Percentiles rank a stretch among this genome's conserved stretches.
Conservation (phyloP, 2,888 invertebrate species). For the Platycnemis pennipes region DNA sequence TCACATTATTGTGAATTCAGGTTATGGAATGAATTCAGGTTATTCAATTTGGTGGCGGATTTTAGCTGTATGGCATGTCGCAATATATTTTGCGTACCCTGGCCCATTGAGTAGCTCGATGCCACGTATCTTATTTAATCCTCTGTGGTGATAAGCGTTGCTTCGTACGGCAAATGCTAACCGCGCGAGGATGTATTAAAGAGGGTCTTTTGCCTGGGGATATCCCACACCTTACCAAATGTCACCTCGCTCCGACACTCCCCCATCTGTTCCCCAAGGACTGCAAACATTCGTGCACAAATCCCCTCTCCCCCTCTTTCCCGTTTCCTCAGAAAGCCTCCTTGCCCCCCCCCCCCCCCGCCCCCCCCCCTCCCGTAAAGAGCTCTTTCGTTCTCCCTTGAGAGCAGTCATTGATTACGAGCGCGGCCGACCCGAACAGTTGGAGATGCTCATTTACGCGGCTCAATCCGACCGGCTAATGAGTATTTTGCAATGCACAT, state of each 20-base stretch:
- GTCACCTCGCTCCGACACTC: not conserved
- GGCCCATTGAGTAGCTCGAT: not conserved
- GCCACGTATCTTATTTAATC: not conserved
- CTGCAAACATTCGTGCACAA: not conserved
- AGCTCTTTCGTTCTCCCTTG: not conserved
- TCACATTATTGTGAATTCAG: too few relatives aligned
- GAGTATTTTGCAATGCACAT: not conserved
- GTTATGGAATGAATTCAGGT: too few relatives aligned
- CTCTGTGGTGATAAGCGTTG: not conserved
- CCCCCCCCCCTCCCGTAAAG: not conserved
- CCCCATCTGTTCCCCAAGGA: not conserved
- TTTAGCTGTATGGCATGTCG: not conserved
- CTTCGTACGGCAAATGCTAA: not conserved
- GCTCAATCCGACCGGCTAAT: not conserved
- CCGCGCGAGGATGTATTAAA: not conserved
- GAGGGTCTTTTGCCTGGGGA: not conserved
- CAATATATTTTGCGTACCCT: not conserved
- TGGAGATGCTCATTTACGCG: not conserved
- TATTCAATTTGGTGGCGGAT: too few relatives aligned
- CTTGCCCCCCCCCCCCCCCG: not conserved
- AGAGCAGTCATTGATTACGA: slow-evolving; percentile 8
- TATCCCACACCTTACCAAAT: not conserved
- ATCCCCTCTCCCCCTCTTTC: not conserved
- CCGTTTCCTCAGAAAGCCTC: too few relatives aligned
- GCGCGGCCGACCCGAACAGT: not conserved